Evolutionary conservation across 2,113 vertebrate species (phyloP), one percentile per base, ranked within the genome.

Genomic region (Columba livia): DNA sequence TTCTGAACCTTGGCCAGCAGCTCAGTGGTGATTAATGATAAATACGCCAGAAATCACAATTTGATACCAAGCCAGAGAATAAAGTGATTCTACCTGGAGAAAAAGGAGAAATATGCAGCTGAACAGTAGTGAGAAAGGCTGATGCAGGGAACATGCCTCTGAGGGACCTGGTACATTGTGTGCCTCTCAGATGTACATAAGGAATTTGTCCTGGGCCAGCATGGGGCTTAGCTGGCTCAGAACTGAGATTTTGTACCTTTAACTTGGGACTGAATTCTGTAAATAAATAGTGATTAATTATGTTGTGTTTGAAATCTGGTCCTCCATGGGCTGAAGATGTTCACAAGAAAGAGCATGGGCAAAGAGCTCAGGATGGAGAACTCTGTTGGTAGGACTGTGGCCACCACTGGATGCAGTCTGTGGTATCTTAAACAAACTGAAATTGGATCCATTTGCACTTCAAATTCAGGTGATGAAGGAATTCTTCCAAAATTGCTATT

Each of bases 151-250:
- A n/a, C 47, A 61, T 80, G 24, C 13, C 53, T n/a, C 53, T 47
- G 47, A 79, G 29, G 28, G n/a, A 48, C 3, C 4, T 11, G 25
- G 21, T 36, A 26, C 0, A 19, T 0, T 47, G 9, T n/a, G 29
- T n/a, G 16, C 14, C 25, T 50, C 50, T 85, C 70, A n/a, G 54
- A 40, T 29, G 29, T 32, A 25, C 19, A 7, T 9, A n/a, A 25
- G 24, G 34, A 66, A 12, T 20, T 72, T 69, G 67, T 64, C 9
- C 34, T 77, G 53, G 17, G 11, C 15, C 32, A 77, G 28, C 56
- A 69, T 18, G 11, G n/a, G 12, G 8, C 21, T 80, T 64, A 31
- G 38, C 18, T 77, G 29, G 25, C 40, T 56, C 32, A 65, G 10
- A 78, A 69, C 11, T 32, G 40, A 70, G 19, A 18, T 47, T 19